Evolutionary conservation across 2,113 vertebrate genomes (phyloP), one percentile per base, ranked within the genome.

Genomic region (Antechinus stuartii): DNA sequence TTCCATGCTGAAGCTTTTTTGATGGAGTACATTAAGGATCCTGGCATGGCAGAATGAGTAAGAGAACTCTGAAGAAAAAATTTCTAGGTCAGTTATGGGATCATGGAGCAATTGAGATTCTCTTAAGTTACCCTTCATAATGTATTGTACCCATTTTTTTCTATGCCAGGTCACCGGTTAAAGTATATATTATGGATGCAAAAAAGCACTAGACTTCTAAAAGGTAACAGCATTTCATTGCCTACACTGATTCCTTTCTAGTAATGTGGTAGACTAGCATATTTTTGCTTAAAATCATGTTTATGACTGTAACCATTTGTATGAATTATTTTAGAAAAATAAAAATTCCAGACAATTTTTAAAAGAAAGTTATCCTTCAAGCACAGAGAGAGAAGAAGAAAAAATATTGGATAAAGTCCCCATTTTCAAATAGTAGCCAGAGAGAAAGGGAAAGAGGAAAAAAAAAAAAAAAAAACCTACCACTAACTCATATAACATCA

Each of bases 301-400:
- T 99, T 99, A 99, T 99, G 99, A 99, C 99, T 99, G 99, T 99
- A 99, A 99, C 99, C 99, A 99, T 99, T 99, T 99, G 99, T 99
- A 99, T 99, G 99, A 99, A 99, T 99, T 99, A 99, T 99, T 99
- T 99, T 99, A 99, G 99, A 99, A 99, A 99, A 99, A 99, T 99
- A 99, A 99, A 99, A 99, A 98, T 97, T 98, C 97, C 99, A 99
- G 99, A 99, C 99, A 99, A 98, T 52, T 52, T 50, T 50, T 50
- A 49, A 49, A 49, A 49, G 6, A 61, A 30, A 68, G 11, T 68
- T 68, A 11, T 27, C 30, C 10, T 68, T 12, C 61, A 68, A 68
- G 27, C 30, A 68, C 3, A 35, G 61, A 27, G 11, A 68, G 57
- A 30, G 27, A 68, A 35, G 55, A 9, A 56, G 2, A 35, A 61